These are phyloP conservation scores for Hemaris fuciformis DNA, from an alignment of 2,888 invertebrate species.

Conservation along the genomic window DNA sequence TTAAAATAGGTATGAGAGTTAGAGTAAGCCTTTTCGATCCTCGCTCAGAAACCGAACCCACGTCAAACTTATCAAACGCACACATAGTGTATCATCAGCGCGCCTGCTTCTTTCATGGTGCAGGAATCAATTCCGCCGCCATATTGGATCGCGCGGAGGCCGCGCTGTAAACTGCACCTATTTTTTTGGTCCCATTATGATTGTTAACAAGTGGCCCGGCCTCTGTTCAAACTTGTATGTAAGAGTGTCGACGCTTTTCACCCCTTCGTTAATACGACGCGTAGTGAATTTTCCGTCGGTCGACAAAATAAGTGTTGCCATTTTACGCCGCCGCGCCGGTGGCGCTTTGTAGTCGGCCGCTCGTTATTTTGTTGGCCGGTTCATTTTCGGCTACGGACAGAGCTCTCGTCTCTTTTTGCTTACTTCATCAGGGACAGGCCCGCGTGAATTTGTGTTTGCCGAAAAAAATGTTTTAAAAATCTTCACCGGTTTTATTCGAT, in stretches of 20 bases:
- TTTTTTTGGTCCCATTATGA: constrained; percentile 1
- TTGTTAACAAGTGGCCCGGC: constrained; percentile 3
- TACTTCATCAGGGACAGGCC: background rate
- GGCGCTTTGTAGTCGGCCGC: constrained; percentile 1
- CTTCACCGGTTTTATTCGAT: background rate
- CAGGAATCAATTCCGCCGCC: background rate
- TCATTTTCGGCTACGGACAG: constrained; percentile 5
- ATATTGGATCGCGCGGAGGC: background rate
- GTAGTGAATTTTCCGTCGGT: constrained; percentile 2
- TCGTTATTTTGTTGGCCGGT: constrained; percentile 12
- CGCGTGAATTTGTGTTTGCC: background rate
- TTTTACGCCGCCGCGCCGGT: constrained; percentile 3
- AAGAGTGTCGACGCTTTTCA: background rate
- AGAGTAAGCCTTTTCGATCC: too few relatives aligned
- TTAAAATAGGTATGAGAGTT: too few relatives aligned
- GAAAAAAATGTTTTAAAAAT: background rate
- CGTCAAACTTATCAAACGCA: too few relatives aligned
- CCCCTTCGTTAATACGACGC: constrained; percentile 6
- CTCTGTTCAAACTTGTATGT: background rate
- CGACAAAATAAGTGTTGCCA: constrained; percentile 8
- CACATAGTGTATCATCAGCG: background rate
- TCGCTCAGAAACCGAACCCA: too few relatives aligned
- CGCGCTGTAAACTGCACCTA: background rate
- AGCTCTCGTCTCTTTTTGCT: background rate
- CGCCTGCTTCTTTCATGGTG: background rate